These are phyloP conservation scores for Collichthys lucidus DNA, from an alignment of 2,113 vertebrate genomes.

Conservation along the genomic window DNA sequence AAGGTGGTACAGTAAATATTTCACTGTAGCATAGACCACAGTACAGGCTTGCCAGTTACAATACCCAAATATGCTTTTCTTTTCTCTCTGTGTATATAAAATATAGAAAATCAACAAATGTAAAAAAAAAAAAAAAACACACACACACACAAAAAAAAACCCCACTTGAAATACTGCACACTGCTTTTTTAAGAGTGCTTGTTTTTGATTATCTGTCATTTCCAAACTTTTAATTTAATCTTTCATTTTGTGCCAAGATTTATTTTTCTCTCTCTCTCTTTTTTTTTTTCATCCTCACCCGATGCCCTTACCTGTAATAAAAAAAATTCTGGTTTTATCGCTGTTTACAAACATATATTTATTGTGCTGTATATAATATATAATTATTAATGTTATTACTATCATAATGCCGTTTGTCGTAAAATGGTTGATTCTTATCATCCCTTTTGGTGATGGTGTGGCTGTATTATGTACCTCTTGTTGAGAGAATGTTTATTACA, in stretches of 20 bases:
- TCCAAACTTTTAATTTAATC: conserved; percentile 64
- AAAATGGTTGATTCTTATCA: conserved; percentile 98
- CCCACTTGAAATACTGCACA: conserved; percentile 86
- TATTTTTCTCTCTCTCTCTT: conserved; percentile 37
- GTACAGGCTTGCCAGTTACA: conserved; percentile 89
- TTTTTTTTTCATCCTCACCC: conserved; percentile 87
- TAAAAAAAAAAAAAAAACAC: conserved; percentile 61
- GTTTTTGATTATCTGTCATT: conserved; percentile 86
- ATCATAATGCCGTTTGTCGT: conserved; percentile 98
- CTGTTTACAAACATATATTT: conserved; percentile 99
- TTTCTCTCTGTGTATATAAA: conserved; percentile 75
- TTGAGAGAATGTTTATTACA: conserved; percentile 98
- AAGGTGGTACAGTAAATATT: conserved; percentile 83
- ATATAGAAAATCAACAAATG: conserved; percentile 73
- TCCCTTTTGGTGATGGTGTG: conserved; percentile 95
- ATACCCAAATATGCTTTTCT: conserved; percentile 79
- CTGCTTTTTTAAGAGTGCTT: conserved; percentile 85
- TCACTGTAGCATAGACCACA: conserved; percentile 85
- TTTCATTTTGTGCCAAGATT: conserved; percentile 80
- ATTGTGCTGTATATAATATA: conserved; percentile 97
- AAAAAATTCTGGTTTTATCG: conserved; percentile 91
- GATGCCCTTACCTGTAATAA: conserved; percentile 97
- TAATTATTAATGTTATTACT: conserved; percentile 87
- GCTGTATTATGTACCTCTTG: conserved; percentile 97
- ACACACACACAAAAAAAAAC: conserved; percentile 81